These are phyloP conservation scores for Doris montereyensis DNA, from an alignment of 2,888 invertebrate species.

Conservation along the genomic window DNA sequence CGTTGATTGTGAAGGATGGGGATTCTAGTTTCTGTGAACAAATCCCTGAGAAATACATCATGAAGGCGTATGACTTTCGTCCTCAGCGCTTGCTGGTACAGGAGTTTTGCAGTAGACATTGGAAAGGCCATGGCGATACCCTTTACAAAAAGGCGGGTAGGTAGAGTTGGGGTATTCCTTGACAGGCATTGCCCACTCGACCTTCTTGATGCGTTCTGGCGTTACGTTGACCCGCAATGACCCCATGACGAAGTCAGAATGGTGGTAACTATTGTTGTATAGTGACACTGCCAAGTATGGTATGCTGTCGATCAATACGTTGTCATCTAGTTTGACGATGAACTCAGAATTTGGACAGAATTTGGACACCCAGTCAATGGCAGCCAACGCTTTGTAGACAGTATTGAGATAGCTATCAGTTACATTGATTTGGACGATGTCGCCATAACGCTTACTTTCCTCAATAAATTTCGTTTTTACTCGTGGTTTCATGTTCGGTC, in stretches of 20 bases:
- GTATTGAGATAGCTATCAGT: constrained; percentile 70
- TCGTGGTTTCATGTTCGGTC: too few species aligned
- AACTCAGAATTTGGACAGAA: constrained; percentile 64
- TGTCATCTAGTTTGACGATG: constrained; percentile 70
- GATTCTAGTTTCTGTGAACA: too few species aligned
- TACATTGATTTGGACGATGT: constrained; percentile 62
- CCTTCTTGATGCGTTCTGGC: too few species aligned
- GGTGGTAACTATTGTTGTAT: too few species aligned
- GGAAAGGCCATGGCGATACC: constrained; percentile 21
- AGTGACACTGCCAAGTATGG: too few species aligned
- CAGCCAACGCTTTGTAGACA: constrained; percentile 68
- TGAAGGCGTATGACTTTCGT: neutral
- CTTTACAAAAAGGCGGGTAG: constrained; percentile 52
- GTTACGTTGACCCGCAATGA: too few species aligned
- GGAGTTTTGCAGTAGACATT: neutral
- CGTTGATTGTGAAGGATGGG: too few species aligned
- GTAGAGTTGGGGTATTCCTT: constrained; percentile 50
- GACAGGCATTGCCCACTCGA: too few species aligned
- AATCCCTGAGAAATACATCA: constrained; percentile 17
- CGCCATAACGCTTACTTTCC: constrained; percentile 47
- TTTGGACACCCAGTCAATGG: constrained; percentile 60
- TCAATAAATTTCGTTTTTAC: too few species aligned
- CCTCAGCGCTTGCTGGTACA: constrained; percentile 24
- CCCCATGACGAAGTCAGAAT: too few species aligned
- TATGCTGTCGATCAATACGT: too few species aligned